A percentile compares a stretch with the other conserved stretches of the same genome.
phyloP scores from a whole-genome alignment of 37 sponge, comb jelly and placozoan species.

The Trichoplax adhaerens region DNA sequence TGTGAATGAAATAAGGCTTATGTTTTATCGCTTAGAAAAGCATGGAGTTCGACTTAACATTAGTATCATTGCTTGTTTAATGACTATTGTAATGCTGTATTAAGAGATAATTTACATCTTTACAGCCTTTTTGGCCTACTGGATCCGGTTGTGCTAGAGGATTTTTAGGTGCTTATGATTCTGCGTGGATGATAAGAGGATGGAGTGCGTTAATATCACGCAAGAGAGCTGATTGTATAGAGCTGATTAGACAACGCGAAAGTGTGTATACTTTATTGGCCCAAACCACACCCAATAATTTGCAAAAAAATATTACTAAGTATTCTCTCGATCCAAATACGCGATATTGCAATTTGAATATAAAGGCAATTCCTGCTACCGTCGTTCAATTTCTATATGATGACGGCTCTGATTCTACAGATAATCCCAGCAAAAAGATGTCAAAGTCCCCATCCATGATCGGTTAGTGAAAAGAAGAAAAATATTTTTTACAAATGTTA shows the following conservation, averaged over 20 bases:
- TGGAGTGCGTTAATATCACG: conserved; percentile 7
- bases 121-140: conserved; percentile 92
- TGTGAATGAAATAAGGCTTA: too few species aligned
- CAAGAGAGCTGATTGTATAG: conserved; percentile 10
- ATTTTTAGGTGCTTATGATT: conserved; percentile 81
- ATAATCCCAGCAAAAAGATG: too few species aligned
- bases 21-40: too few species aligned
- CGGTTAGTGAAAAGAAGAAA: too few species aligned
- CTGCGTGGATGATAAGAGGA: conserved; percentile 79
- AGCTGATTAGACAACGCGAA: conserved; percentile 75
- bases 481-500: too few species aligned
- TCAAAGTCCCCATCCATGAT: too few species aligned
- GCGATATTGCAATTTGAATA: neutral
- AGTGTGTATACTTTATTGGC: conserved; percentile 58
- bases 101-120: neutral
- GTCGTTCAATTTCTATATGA: neutral
- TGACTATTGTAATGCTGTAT: too few species aligned
- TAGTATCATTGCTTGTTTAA: too few species aligned
- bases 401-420: too few species aligned
- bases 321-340: conserved; percentile 72
- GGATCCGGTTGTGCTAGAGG: conserved; percentile 91
- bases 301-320: conserved; percentile 26
- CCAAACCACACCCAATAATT: conserved; percentile 78
- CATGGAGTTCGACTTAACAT: too few species aligned
- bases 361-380: neutral